phyloP scores from a whole-genome alignment of 64 coral and sea anemone genomes.

The Acropora tenuis region DNA sequence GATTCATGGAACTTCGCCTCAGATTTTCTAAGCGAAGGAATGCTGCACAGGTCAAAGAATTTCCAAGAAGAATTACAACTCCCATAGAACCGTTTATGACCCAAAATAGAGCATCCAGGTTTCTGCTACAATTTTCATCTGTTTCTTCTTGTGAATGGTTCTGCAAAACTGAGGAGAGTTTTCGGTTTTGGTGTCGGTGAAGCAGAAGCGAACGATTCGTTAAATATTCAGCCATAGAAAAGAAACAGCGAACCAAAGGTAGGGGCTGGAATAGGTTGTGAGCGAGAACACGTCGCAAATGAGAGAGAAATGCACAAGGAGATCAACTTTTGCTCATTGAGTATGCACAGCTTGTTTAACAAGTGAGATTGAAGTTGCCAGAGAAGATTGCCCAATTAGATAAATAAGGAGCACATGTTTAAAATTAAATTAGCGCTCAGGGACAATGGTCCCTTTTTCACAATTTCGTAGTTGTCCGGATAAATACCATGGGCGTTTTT shows the following conservation, averaged over 20 bases:
- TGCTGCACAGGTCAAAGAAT: constrained; percentile 42
- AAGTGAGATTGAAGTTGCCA: too few relatives aligned
- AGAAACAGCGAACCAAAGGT: neutral
- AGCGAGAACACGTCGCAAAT: neutral
- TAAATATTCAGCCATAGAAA: neutral
- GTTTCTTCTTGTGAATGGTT: too few relatives aligned
- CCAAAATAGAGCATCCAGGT: constrained; percentile 57
- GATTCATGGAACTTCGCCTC: constrained; percentile 55
- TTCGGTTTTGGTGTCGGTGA: neutral
- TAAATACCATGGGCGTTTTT: too few relatives aligned
- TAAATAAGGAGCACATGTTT: too few relatives aligned
- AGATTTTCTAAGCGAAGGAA: constrained; percentile 48
- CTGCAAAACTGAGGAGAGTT: neutral
- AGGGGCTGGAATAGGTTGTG: neutral
- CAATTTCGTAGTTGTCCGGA: too few relatives aligned
- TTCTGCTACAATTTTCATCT: constrained; percentile 28
- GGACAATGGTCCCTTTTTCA: too few relatives aligned
- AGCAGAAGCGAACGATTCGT: neutral
- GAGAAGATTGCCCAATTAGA: too few relatives aligned
- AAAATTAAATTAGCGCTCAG: too few relatives aligned
- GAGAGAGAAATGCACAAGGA: neutral
- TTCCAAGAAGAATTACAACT: constrained; percentile 55
- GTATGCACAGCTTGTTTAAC: too few relatives aligned
- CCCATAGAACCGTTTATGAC: constrained; percentile 47
- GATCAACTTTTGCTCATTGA: neutral